Conservation (phyloP, 2,113 vertebrate species). For the Kobus ellipsiprymnus region DNA sequence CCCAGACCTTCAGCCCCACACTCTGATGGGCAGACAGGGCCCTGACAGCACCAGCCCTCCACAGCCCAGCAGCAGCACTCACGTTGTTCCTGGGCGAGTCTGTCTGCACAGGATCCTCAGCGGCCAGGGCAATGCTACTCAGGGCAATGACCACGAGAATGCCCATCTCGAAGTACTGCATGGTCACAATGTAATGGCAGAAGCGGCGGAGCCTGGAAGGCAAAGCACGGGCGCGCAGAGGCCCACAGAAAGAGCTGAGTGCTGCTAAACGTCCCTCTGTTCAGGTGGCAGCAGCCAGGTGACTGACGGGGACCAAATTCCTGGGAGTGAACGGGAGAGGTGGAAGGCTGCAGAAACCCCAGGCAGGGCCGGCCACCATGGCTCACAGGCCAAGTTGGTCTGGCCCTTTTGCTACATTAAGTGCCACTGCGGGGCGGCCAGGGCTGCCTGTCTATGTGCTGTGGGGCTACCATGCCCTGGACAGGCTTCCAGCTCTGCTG, state of each 20-base stretch:
- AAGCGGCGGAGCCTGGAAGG: constrained; percentile 87
- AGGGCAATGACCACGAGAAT: constrained; percentile 95
- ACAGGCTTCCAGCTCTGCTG: neutral
- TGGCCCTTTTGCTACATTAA: rapidly evolving
- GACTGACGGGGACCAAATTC: neutral
- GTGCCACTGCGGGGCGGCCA: neutral
- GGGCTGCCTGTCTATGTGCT: rapidly evolving
- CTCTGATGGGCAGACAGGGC: neutral
- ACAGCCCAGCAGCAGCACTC: constrained; percentile 57
- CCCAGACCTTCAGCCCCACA: neutral
- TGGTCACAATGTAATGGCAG: constrained; percentile 94
- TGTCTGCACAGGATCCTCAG: constrained; percentile 93
- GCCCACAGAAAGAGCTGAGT: neutral
- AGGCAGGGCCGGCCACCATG: too few relatives aligned
- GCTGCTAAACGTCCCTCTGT: neutral
- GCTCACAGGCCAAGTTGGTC: neutral
- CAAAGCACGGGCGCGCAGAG: neutral
- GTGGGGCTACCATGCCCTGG: rapidly evolving
- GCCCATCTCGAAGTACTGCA: constrained; percentile 97
- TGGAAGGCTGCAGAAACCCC: neutral
- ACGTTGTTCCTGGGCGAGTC: constrained; percentile 93
- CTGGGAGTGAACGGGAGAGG: neutral
- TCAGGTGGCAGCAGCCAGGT: neutral
- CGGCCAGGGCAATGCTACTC: constrained; percentile 96
- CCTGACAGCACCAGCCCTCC: too few relatives aligned